phyloP scores from a whole-genome alignment of 2,797 vertebrate species.

The Buceros bicornis region DNA sequence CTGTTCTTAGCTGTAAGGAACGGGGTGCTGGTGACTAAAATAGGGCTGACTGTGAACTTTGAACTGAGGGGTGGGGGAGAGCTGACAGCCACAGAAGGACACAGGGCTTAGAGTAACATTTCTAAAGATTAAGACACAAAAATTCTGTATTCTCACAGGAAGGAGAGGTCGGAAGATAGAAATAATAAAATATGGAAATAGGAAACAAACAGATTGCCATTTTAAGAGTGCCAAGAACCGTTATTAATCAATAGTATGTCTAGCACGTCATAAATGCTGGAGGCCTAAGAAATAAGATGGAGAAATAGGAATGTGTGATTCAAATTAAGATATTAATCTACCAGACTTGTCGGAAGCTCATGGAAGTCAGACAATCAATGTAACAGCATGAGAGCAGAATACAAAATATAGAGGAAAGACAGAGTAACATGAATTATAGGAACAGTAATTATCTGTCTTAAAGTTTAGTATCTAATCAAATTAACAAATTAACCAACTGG shows the following conservation, averaged over 20 bases:
- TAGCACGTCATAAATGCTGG: not conserved
- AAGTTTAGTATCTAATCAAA: not conserved
- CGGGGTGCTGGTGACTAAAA: not conserved
- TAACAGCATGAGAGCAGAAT: not conserved
- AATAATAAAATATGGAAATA: conserved; percentile 2
- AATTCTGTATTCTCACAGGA: not conserved
- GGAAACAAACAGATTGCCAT: not conserved
- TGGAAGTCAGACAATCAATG: not conserved
- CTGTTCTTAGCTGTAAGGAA: not conserved
- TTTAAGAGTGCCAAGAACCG: not conserved
- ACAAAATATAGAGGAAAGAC: not conserved
- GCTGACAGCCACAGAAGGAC: not conserved
- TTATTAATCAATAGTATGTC: not conserved
- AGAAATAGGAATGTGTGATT: not conserved
- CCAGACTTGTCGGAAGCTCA: not conserved
- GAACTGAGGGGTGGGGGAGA: not conserved
- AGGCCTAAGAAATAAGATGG: not conserved
- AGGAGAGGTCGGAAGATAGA: not conserved
- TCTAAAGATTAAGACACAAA: not conserved
- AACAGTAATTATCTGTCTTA: not conserved
- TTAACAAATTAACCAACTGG: not conserved
- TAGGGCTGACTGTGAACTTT: not conserved
- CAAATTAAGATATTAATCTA: conserved; percentile 31
- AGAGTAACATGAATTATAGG: not conserved
- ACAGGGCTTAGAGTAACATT: not conserved